Evolutionary conservation across 2,888 invertebrate genomes (phyloP).

Genomic region (Poecilobothrus nobilitatus): DNA sequence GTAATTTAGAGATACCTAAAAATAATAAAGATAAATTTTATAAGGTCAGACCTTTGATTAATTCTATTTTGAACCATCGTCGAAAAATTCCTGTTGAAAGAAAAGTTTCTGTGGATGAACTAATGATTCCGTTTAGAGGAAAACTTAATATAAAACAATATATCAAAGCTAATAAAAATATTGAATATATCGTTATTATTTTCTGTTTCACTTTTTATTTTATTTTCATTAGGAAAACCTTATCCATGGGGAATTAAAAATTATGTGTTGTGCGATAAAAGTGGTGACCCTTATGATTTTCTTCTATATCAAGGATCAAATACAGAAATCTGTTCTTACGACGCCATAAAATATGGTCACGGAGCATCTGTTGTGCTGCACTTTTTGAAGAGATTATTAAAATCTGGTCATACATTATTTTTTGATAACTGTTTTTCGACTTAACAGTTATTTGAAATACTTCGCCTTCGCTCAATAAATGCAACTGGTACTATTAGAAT

Average conservation of each 20-base stretch:
- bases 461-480: too few relatives aligned
- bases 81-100: not conserved
- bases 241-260: too few relatives aligned
- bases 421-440: not conserved
- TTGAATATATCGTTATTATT: too few relatives aligned
- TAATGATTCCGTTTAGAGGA: not conserved
- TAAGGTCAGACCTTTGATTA: not conserved
- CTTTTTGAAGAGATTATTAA: not conserved
- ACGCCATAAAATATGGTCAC: not conserved
- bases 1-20: conserved; percentile 2
- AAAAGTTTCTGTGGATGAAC: conserved; percentile 10
- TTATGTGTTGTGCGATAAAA: not conserved
- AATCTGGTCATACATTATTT: not conserved
- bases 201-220: too few relatives aligned
- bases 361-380: not conserved
- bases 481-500: too few relatives aligned
- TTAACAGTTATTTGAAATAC: too few relatives aligned
- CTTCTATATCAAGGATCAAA: conserved; percentile 8
- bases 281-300: conserved; percentile 10
- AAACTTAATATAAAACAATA: conserved; percentile 4
- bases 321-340: not conserved
- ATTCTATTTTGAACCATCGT: not conserved
- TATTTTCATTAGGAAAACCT: too few relatives aligned
- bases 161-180: not conserved
- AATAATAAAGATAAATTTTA: conserved; percentile 8